Evolutionary conservation across 2,797 vertebrate genomes (phyloP).

Genomic region (Synaphobranchus kaupii): DNA sequence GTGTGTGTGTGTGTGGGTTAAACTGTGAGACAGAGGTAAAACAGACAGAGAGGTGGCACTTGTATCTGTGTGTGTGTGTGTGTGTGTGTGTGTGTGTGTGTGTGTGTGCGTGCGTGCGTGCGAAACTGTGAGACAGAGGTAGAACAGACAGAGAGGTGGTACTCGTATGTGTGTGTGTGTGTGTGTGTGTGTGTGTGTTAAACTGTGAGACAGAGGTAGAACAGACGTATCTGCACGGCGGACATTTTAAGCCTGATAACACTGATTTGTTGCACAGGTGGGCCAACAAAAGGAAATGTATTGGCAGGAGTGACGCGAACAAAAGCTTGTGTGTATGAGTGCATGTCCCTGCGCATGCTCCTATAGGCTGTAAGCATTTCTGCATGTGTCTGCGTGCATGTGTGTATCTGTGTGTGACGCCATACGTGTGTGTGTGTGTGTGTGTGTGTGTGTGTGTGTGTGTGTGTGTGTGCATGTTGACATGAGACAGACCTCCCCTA

Average conservation of each 20-base stretch:
- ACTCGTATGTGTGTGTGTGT: too few relatives aligned
- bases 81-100: neutral
- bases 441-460: too few relatives aligned
- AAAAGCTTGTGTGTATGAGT: neutral
- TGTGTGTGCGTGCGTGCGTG: neutral
- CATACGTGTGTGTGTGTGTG: neutral
- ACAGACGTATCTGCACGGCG: too few relatives aligned
- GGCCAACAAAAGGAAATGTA: constrained; percentile 23
- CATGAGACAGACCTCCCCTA: neutral
- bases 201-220: too few relatives aligned
- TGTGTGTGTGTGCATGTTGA: too few relatives aligned
- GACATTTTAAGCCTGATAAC: neutral
- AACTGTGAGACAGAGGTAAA: neutral
- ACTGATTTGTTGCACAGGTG: constrained; percentile 26
- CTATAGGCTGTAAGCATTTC: too few relatives aligned
- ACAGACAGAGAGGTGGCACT: neutral
- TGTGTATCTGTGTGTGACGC: neutral
- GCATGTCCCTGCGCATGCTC: neutral
- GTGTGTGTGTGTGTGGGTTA: too few relatives aligned
- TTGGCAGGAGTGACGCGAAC: constrained; percentile 7
- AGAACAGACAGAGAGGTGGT: neutral
- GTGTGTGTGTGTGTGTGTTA: too few relatives aligned
- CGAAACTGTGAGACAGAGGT: neutral
- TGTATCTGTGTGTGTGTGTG: too few relatives aligned
- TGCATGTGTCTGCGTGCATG: neutral